Evolutionary conservation across 2,113 vertebrate species (phyloP).

Genomic region (Melospiza melodia): DNA sequence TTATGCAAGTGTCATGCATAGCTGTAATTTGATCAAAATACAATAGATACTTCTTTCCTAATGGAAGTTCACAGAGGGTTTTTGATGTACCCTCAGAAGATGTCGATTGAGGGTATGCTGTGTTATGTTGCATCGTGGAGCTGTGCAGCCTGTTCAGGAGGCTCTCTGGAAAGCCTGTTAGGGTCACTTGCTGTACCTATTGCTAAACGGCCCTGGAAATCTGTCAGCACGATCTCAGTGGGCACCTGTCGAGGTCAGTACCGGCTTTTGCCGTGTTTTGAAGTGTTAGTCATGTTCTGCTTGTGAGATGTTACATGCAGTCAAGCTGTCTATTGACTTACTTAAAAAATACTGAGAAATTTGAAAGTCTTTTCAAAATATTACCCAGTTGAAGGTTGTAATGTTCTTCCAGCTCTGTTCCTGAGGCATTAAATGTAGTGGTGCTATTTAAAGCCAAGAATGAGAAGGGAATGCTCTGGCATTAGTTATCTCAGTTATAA

Average conservation of each 20-base stretch:
- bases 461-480: constrained; percentile 52
- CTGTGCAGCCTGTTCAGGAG: background rate
- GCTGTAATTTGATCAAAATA: background rate
- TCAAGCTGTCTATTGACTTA: background rate
- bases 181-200: background rate
- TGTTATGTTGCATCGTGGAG: background rate
- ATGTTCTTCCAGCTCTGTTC: background rate
- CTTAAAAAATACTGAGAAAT: background rate
- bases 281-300: background rate
- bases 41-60: background rate
- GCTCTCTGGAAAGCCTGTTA: background rate
- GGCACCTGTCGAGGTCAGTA: background rate
- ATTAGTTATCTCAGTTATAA: constrained; percentile 40
- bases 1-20: background rate
- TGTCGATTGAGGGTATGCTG: background rate
- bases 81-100: background rate
- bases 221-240: background rate
- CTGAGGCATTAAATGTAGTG: constrained; percentile 6
- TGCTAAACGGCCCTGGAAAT: background rate
- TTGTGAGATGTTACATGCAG: background rate
- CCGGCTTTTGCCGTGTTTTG: background rate
- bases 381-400: background rate
- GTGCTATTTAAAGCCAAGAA: constrained; percentile 61
- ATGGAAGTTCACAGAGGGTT: background rate
- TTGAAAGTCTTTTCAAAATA: background rate